Conservation (phyloP, 2,888 invertebrate species). For the Camptogramma bilineatum region DNA sequence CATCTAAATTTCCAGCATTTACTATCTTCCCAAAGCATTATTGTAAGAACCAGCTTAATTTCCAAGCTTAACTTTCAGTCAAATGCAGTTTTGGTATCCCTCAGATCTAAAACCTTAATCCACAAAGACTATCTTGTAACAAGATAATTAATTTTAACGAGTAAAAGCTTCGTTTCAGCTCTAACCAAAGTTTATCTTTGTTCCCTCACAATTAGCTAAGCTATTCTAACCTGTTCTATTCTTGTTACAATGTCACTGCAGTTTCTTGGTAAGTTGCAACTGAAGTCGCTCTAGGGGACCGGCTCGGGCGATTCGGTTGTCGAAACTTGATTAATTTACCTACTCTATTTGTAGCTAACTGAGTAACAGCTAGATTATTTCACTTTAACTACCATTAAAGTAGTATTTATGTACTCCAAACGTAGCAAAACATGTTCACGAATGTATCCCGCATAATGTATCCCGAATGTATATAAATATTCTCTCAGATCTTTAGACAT, state of each 20-base stretch:
- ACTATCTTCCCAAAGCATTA: not conserved
- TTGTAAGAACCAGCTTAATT: not conserved
- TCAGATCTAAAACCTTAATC: constrained; percentile 8
- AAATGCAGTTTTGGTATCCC: constrained; percentile 1
- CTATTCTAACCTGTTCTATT: constrained; percentile 33
- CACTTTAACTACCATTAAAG: not conserved
- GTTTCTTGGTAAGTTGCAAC: constrained; percentile 43
- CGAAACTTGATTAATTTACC: constrained; percentile 48
- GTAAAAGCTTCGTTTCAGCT: constrained; percentile 31
- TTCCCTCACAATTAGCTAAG: constrained; percentile 26
- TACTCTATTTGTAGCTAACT: constrained; percentile 27
- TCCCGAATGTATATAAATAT: too few species aligned
- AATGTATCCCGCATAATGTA: too few species aligned
- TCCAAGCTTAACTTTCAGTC: constrained; percentile 8
- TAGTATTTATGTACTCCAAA: not conserved
- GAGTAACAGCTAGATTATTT: constrained; percentile 17
- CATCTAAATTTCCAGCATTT: not conserved
- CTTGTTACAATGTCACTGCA: constrained; percentile 35
- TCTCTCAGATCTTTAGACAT: too few species aligned
- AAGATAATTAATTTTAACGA: constrained; percentile 28
- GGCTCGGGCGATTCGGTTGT: constrained; percentile 41
- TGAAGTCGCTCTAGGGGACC: constrained; percentile 33
- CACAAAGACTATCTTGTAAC: constrained; percentile 22
- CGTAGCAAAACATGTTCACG: too few species aligned
- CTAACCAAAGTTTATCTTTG: constrained; percentile 28